phyloP scores from a whole-genome alignment of 2,113 vertebrate genomes.

The Dinomys branickii region DNA sequence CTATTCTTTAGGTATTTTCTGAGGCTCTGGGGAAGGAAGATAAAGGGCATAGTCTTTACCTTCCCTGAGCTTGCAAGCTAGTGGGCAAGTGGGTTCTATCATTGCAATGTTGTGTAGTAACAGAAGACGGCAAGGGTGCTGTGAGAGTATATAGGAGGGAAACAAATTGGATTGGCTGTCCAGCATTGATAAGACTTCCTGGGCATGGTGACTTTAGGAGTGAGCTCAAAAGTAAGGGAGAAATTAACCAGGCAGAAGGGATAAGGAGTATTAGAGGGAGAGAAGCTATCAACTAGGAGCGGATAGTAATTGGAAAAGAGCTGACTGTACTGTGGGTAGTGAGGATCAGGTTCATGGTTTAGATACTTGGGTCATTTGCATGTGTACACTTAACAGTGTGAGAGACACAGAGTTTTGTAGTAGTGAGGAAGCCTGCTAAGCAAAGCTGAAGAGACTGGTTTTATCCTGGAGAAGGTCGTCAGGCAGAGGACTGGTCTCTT shows the following conservation, averaged over 20 bases:
- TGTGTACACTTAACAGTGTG: not conserved
- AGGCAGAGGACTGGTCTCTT: not conserved
- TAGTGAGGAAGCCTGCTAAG: not conserved
- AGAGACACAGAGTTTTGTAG: not conserved
- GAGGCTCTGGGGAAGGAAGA: not conserved
- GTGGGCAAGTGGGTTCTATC: not conserved
- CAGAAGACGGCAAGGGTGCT: not conserved
- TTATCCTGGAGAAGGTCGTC: not conserved
- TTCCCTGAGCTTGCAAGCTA: too few species aligned
- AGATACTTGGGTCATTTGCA: not conserved
- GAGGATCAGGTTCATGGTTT: not conserved
- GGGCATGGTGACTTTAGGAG: not conserved
- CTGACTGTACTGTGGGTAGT: not conserved
- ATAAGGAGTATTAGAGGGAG: not conserved
- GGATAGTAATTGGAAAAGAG: not conserved
- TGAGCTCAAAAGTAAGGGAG: not conserved
- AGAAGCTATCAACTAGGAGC: not conserved
- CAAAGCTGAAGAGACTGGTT: not conserved
- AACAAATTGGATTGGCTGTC: not conserved
- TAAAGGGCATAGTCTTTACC: not conserved
- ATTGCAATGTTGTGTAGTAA: not conserved
- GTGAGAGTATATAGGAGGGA: not conserved
- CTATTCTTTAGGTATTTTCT: not conserved
- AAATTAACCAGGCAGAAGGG: not conserved
- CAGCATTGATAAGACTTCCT: not conserved